These are phyloP conservation scores for Taurulus bubalis DNA, from an alignment of 2,113 vertebrate genomes.

Conservation along the genomic window DNA sequence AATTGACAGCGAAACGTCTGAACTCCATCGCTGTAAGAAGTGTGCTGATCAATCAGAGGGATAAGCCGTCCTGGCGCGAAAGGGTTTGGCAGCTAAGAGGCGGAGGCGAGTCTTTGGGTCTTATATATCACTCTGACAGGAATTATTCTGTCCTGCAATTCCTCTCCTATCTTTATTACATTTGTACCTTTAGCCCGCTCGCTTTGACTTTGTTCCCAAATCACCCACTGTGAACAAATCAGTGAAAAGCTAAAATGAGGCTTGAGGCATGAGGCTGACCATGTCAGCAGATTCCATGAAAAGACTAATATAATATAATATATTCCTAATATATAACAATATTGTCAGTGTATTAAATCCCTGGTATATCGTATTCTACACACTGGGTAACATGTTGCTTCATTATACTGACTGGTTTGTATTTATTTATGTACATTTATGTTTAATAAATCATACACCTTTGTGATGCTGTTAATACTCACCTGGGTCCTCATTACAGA, in stretches of 20 bases:
- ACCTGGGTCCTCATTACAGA: neutral
- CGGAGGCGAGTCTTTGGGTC: neutral
- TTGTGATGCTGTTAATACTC: neutral
- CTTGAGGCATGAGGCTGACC: neutral
- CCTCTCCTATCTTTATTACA: conserved; percentile 60
- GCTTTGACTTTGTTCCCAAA: conserved; percentile 62
- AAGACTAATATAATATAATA: no score
- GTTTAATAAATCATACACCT: no score
- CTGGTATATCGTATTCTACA: neutral
- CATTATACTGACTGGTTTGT: neutral
- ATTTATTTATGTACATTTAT: no score
- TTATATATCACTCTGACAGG: conserved; percentile 57
- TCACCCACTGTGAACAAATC: neutral
- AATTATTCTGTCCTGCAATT: conserved; percentile 50
- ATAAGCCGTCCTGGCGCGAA: conserved; percentile 35
- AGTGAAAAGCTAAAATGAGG: conserved; percentile 26
- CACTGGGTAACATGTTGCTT: neutral
- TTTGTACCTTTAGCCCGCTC: conserved; percentile 51
- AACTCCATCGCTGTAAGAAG: conserved; percentile 59
- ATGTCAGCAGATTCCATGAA: neutral
- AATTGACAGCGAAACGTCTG: neutral
- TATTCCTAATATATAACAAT: neutral
- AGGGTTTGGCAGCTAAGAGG: conserved; percentile 30
- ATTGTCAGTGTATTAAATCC: neutral
- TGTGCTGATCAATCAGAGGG: conserved; percentile 24